These are phyloP conservation scores for Furcula furcula DNA, from an alignment of 2,888 invertebrate genomes.

Conservation along the genomic window DNA sequence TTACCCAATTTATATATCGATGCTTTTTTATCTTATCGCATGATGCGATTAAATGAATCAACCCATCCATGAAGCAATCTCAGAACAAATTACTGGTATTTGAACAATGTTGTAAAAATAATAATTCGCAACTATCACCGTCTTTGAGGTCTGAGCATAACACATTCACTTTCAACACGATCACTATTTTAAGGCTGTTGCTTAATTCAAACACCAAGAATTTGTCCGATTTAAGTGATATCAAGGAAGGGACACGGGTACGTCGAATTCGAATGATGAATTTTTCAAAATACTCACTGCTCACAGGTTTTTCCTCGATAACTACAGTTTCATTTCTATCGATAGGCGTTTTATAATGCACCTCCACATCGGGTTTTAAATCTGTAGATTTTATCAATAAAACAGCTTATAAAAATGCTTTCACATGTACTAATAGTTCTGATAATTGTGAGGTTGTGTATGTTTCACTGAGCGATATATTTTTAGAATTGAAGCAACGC, in stretches of 20 bases:
- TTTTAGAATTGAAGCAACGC: slow-evolving; percentile 27
- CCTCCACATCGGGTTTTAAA: slow-evolving; percentile 72
- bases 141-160: slow-evolving; percentile 22
- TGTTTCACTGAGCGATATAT: slow-evolving; percentile 27
- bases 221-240: slow-evolving; percentile 40
- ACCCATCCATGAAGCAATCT: slow-evolving; percentile 55
- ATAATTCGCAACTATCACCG: slow-evolving; percentile 19
- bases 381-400: slow-evolving; percentile 75
- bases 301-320: slow-evolving; percentile 66
- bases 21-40: slow-evolving; percentile 59
- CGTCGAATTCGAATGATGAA: slow-evolving; percentile 47
- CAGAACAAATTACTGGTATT: slow-evolving; percentile 47
- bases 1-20: slow-evolving; percentile 46
- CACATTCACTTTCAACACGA: slow-evolving; percentile 52
- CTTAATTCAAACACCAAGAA: slow-evolving; percentile 51
- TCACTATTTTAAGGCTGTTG: slow-evolving; percentile 19
- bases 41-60: slow-evolving; percentile 52
- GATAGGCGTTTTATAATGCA: slow-evolving; percentile 64
- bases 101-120: slow-evolving; percentile 16
- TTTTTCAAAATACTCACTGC: slow-evolving; percentile 71
- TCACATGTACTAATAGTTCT: slow-evolving; percentile 29
- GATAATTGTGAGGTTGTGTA: slow-evolving; percentile 25
- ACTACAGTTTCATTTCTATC: slow-evolving; percentile 65
- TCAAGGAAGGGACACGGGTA: slow-evolving; percentile 42
- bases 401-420: slow-evolving; percentile 54